Conservation (phyloP, 2,888 invertebrate genomes). For the Microplitis manilae region DNA sequence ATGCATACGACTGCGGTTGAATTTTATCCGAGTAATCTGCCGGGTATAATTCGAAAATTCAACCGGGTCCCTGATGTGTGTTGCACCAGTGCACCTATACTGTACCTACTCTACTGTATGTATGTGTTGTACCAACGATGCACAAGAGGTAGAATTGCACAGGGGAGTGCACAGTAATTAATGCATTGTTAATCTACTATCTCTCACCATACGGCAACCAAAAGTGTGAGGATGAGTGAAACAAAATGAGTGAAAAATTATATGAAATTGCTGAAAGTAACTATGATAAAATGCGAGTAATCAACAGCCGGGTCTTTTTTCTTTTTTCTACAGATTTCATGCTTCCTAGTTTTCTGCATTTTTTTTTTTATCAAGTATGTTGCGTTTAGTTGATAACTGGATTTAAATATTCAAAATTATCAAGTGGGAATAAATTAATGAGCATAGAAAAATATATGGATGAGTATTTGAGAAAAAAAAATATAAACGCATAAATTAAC, state of each 20-base stretch:
- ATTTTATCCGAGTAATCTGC: slow-evolving; percentile 66
- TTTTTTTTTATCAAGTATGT: neutral
- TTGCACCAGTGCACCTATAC: slow-evolving; percentile 37
- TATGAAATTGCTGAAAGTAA: slow-evolving; percentile 23
- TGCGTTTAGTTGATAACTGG: neutral
- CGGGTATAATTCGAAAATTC: slow-evolving; percentile 63
- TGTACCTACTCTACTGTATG: slow-evolving; percentile 20
- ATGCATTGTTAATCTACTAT: slow-evolving; percentile 66
- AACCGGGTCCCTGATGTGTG: slow-evolving; percentile 43
- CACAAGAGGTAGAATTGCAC: slow-evolving; percentile 38
- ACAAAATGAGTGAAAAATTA: slow-evolving; percentile 27
- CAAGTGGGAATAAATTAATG: neutral
- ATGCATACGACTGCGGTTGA: slow-evolving; percentile 56
- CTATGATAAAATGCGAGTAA: slow-evolving; percentile 56
- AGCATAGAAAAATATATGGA: neutral
- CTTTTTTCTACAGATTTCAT: neutral
- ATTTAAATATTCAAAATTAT: neutral
- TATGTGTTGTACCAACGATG: slow-evolving; percentile 17
- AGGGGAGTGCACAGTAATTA: slow-evolving; percentile 58
- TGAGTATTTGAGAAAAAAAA: neutral
- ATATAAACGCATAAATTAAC: too few relatives aligned
- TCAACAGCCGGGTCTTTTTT: slow-evolving; percentile 44
- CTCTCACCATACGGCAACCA: slow-evolving; percentile 48
- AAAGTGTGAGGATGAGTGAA: slow-evolving; percentile 36
- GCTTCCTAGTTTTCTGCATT: neutral